Percentiles rank a stretch among this genome's conserved stretches.
These are phyloP conservation scores for Melanogrammus aeglefinus DNA, from an alignment of 2,797 vertebrate genomes.

Conservation along the genomic window DNA sequence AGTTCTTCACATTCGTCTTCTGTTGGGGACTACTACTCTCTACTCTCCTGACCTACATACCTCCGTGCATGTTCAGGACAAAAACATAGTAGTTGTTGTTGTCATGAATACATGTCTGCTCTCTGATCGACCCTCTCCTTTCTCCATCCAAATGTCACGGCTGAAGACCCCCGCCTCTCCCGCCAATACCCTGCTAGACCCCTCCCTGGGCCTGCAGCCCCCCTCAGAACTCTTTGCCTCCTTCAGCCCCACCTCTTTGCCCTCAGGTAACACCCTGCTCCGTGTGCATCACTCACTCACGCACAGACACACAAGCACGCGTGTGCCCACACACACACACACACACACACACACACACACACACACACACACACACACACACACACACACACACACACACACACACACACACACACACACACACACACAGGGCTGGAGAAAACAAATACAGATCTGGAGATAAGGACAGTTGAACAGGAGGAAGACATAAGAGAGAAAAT, in stretches of 20 bases:
- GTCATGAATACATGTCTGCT: not conserved
- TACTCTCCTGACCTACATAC: not conserved
- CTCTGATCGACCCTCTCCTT: conserved; percentile 6
- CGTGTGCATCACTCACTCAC: not conserved
- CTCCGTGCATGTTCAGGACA: not conserved
- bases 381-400: conserved; percentile 1
- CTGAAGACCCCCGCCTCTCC: conserved; percentile 94
- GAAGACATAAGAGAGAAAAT: not conserved
- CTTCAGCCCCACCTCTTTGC: conserved; percentile 93
- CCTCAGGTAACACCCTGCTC: conserved; percentile 86
- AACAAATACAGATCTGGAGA: conserved; percentile 14
- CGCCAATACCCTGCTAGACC: conserved; percentile 94
- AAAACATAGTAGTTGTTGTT: not conserved
- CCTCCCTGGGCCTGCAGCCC: conserved; percentile 86
- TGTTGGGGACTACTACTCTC: not conserved
- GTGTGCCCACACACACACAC: not conserved
- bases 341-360: too few species aligned
- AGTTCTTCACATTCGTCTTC: not conserved
- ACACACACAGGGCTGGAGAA: not conserved
- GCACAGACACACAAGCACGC: not conserved
- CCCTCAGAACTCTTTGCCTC: conserved; percentile 90
- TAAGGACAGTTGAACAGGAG: conserved; percentile 26
- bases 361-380: not conserved
- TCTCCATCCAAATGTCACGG: not conserved
- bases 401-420: not conserved